Percentiles rank a stretch among this genome's conserved stretches.
Evolutionary conservation across 2,113 vertebrate genomes (phyloP).

Genomic region (Saimiri boliviensis): DNA sequence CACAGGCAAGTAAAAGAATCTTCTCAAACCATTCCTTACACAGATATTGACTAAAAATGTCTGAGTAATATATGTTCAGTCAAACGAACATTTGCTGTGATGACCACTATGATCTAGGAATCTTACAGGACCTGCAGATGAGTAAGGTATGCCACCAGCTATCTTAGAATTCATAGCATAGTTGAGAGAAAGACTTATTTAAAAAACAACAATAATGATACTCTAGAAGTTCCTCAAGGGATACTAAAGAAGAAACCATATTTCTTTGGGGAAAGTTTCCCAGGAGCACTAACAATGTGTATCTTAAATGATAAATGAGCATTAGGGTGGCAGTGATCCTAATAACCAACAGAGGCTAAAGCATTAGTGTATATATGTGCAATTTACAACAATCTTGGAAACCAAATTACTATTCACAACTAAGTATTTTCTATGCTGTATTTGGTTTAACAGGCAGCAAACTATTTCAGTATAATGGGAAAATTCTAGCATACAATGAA

Average conservation of each 20-base stretch:
- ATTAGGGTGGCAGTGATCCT: neutral
- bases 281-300: neutral
- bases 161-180: neutral
- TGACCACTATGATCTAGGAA: neutral
- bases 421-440: neutral
- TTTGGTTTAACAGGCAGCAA: neutral
- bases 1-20: neutral
- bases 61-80: neutral
- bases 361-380: neutral
- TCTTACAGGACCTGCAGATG: neutral
- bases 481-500: neutral
- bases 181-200: neutral
- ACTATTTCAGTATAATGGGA: conserved; percentile 18
- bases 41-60: neutral
- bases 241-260: neutral
- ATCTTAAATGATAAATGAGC: neutral
- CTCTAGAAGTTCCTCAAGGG: neutral
- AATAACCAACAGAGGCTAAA: neutral
- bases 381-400: conserved; percentile 24
- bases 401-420: neutral
- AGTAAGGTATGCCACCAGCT: neutral
- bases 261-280: neutral
- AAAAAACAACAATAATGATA: neutral
- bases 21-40: neutral
- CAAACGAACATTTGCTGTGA: neutral